A percentile compares a stretch with the other conserved stretches of the same genome.
These are phyloP conservation scores for Dolomedes plantarius DNA, from an alignment of 2,888 invertebrate genomes.

Conservation along the genomic window DNA sequence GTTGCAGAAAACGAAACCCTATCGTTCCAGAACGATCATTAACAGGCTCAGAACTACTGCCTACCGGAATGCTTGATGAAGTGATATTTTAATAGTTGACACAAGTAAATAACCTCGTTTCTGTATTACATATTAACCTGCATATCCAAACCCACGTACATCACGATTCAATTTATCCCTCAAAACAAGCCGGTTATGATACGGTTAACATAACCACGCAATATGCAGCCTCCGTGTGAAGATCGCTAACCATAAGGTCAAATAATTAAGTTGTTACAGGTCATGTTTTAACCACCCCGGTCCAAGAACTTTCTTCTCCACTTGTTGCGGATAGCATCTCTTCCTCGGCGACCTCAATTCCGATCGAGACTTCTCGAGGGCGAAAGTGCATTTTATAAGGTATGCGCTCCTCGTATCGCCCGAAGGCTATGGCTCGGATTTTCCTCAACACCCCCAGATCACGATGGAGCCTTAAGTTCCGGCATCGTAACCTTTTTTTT, in stretches of 20 bases:
- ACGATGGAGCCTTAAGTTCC: background rate
- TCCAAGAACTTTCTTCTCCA: background rate
- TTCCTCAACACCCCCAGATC: constrained; percentile 11
- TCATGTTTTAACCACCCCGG: background rate
- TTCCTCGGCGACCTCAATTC: background rate
- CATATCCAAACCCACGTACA: too few relatives aligned
- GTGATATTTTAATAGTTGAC: too few relatives aligned
- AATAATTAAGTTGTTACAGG: background rate
- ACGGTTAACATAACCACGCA: too few relatives aligned
- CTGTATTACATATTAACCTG: too few relatives aligned
- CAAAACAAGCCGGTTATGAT: too few relatives aligned
- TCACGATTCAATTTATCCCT: too few relatives aligned
- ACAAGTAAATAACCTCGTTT: too few relatives aligned
- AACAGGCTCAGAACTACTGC: too few relatives aligned
- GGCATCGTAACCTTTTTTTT: background rate
- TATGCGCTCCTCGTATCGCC: background rate
- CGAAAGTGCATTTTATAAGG: background rate
- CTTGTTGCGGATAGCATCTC: background rate
- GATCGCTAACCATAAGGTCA: background rate
- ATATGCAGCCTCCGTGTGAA: background rate
- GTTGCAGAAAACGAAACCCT: too few relatives aligned
- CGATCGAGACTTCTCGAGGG: background rate
- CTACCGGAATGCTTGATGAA: too few relatives aligned
- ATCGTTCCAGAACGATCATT: too few relatives aligned
- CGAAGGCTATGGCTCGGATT: background rate